Conservation (phyloP, 1,140 invertebrate genomes). For the Eumeta japonica region DNA sequence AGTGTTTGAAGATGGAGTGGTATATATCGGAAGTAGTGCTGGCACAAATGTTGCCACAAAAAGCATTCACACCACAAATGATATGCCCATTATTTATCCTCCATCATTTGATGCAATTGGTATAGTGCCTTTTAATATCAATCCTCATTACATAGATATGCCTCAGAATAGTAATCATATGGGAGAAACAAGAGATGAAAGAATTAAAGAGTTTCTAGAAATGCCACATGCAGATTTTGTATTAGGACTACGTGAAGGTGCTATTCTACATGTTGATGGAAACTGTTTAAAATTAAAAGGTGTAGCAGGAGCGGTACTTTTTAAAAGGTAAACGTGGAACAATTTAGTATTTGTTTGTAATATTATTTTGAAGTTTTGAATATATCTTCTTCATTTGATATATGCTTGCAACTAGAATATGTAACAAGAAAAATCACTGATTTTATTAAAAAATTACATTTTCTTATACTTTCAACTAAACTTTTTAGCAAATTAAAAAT, state of each 20-base stretch:
- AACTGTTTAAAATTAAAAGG: constrained; percentile 63
- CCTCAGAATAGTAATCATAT: constrained; percentile 65
- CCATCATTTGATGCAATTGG: constrained; percentile 70
- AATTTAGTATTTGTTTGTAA: no score
- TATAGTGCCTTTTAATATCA: constrained; percentile 82
- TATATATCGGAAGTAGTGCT: constrained; percentile 80
- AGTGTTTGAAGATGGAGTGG: constrained; percentile 64
- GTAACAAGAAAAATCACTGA: no score
- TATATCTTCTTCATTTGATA: no score
- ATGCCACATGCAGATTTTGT: constrained; percentile 60
- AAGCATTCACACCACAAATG: constrained; percentile 80
- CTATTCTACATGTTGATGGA: constrained; percentile 64
- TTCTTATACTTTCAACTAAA: no score
- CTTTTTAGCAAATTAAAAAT: no score
- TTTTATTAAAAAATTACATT: no score
- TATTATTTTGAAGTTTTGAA: no score
- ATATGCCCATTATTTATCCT: constrained; percentile 82
- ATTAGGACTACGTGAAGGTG: constrained; percentile 71
- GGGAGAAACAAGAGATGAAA: constrained; percentile 73
- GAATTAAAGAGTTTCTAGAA: constrained; percentile 68
- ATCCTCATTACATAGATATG: constrained; percentile 78
- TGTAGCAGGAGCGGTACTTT: constrained; percentile 63
- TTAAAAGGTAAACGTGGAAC: constrained; percentile 67
- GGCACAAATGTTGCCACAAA: constrained; percentile 80
- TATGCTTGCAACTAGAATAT: no score